Percentiles rank a stretch among this genome's conserved stretches.
These are phyloP conservation scores for Polymixis lichenea DNA, from an alignment of 2,888 invertebrate species.

Conservation along the genomic window DNA sequence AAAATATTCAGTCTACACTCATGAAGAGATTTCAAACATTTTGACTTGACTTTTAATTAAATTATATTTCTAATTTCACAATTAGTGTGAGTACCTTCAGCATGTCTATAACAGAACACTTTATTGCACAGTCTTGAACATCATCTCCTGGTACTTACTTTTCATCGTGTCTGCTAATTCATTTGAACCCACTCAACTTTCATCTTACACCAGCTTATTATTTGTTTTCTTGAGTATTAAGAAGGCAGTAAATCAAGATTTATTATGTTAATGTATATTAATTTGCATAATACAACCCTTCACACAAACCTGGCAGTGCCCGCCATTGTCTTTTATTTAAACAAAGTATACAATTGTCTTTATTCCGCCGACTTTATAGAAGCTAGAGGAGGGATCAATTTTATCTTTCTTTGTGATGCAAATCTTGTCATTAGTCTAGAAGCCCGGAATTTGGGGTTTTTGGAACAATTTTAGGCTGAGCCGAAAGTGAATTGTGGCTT, in stretches of 20 bases:
- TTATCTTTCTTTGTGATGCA: conserved; percentile 59
- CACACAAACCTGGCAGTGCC: conserved; percentile 47
- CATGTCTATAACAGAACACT: not conserved
- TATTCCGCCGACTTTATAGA: conserved; percentile 33
- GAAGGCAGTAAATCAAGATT: conserved; percentile 53
- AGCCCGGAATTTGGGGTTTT: conserved; percentile 42
- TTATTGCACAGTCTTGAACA: not conserved
- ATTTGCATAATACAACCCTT: conserved; percentile 59
- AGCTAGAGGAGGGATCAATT: conserved; percentile 54
- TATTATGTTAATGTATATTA: conserved; percentile 55
- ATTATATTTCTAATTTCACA: not conserved
- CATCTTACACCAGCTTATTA: conserved; percentile 31
- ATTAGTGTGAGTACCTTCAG: not conserved
- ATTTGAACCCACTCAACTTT: conserved; percentile 11
- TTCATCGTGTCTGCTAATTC: not conserved
- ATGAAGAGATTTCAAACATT: not conserved
- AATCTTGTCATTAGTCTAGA: conserved; percentile 55
- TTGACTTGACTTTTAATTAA: not conserved
- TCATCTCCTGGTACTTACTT: not conserved
- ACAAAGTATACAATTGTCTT: conserved; percentile 55
- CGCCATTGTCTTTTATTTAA: conserved; percentile 51
- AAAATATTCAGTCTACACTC: not conserved
- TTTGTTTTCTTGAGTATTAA: conserved; percentile 41
- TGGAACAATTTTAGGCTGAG: conserved; percentile 27
- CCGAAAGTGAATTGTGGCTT: conserved; percentile 22